Evolutionary conservation across 2,113 vertebrate species (phyloP), one percentile per base, ranked within the genome.

Genomic region (Barbus barbus): DNA sequence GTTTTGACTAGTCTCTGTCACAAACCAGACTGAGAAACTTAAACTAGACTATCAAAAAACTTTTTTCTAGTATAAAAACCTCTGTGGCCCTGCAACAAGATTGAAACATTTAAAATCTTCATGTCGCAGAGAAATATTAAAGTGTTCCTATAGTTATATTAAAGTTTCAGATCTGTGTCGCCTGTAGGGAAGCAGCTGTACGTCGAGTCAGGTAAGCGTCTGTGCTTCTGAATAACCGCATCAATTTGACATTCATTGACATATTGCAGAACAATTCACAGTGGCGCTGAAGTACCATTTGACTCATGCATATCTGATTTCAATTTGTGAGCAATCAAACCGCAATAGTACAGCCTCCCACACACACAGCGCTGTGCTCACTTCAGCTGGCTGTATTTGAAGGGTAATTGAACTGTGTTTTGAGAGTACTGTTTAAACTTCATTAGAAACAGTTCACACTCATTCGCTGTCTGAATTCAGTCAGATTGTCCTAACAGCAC

Each of bases 321-420:
- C 72, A 58, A 83, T 83, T 69, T 81, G 61, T 76, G 82, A 83
- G 72, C 28, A 46, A 83, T 76, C 74, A 63, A 22, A 61, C 82
- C 31, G 53, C 69, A 61, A 61, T 83, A 83, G 71, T 65, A 76
- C 38, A 74, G 65, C 72, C 82, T 63, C 46, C 38, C 20, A 60
- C 71, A 75, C 82, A 24, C 26, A n/a, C 26, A 41, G 11, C 41
- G 0, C 38, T 9, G 38, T 9, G 9, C 41, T 44, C 9, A 3
- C 41, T 12, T 44, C 71, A 16, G 53, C 36, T 2, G n/a, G 13
- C 31, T 58, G 31, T 63, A 14, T 75, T 83, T 56, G 26, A 28
- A 81, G 69, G 33, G 41, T 44, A 44, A 44, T 12, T 44, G 41
- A 44, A 11, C 41, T 44, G 41, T 44, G 41, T 44, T 44, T 24